phyloP scores from a whole-genome alignment of 2,113 vertebrate species.

The Actinemys pallida region DNA sequence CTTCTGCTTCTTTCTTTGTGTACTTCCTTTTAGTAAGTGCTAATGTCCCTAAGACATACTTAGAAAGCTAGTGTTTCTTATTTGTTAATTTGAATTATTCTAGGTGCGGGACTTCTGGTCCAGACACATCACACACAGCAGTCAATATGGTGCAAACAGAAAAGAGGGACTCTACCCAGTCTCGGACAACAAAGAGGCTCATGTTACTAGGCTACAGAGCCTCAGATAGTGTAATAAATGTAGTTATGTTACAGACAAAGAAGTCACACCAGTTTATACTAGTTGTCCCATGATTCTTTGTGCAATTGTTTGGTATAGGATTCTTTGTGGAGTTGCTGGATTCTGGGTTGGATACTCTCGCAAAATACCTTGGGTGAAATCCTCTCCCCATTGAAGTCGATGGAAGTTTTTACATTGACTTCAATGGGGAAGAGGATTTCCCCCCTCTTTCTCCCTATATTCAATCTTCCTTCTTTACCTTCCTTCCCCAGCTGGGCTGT shows the following conservation, averaged over 20 bases:
- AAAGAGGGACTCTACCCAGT: background rate
- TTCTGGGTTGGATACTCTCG: too few relatives aligned
- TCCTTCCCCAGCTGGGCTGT: too few relatives aligned
- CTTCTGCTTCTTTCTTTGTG: background rate
- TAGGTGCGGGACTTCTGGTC: background rate
- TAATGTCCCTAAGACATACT: background rate
- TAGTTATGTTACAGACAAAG: background rate
- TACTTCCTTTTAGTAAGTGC: background rate
- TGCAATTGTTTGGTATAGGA: background rate
- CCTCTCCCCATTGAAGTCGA: too few relatives aligned
- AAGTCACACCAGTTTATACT: background rate
- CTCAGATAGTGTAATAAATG: background rate
- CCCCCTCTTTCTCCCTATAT: too few relatives aligned
- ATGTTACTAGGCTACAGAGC: background rate
- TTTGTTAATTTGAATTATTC: background rate
- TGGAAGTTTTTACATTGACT: too few relatives aligned
- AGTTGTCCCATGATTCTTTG: background rate
- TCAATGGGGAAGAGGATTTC: too few relatives aligned
- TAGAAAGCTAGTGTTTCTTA: background rate
- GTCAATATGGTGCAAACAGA: background rate
- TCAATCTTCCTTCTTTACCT: too few relatives aligned
- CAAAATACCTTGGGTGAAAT: too few relatives aligned
- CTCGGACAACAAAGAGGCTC: background rate
- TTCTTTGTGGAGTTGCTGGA: background rate
- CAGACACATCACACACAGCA: accelerated